Conservation (phyloP, 1,140 invertebrate genomes). For the Copidosoma floridanum region DNA sequence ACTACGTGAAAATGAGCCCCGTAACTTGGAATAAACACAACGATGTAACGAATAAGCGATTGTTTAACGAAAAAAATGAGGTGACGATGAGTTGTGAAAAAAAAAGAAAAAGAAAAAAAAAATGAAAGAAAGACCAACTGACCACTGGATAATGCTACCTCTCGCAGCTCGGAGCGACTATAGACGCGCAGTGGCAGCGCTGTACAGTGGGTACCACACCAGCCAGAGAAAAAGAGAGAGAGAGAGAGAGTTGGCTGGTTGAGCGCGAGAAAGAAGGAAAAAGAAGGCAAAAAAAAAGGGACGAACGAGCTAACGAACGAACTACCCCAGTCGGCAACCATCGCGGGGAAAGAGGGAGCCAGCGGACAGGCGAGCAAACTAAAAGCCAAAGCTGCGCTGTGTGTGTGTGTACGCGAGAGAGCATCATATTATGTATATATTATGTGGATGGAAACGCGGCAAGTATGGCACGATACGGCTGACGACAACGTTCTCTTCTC, state of each 20-base stretch:
- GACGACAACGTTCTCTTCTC: neutral
- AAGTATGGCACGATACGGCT: conserved; percentile 7
- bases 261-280: neutral
- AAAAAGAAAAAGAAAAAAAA: neutral
- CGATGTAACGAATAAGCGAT: too few species aligned
- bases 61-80: too few species aligned
- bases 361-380: too few species aligned
- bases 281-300: neutral
- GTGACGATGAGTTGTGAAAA: neutral
- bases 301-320: too few species aligned
- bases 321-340: too few species aligned
- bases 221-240: neutral
- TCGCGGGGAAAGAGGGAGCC: neutral
- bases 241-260: neutral
- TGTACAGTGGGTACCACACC: conserved; percentile 11
- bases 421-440: too few species aligned
- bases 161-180: neutral
- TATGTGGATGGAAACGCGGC: conserved; percentile 4
- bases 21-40: too few species aligned
- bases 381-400: too few species aligned
- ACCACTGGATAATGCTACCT: neutral
- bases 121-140: neutral
- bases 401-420: too few species aligned
- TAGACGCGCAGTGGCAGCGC: conserved; percentile 2
- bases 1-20: too few species aligned